Evolutionary conservation across 2,797 vertebrate species (phyloP).

Genomic region (Gorsachius magnificus): DNA sequence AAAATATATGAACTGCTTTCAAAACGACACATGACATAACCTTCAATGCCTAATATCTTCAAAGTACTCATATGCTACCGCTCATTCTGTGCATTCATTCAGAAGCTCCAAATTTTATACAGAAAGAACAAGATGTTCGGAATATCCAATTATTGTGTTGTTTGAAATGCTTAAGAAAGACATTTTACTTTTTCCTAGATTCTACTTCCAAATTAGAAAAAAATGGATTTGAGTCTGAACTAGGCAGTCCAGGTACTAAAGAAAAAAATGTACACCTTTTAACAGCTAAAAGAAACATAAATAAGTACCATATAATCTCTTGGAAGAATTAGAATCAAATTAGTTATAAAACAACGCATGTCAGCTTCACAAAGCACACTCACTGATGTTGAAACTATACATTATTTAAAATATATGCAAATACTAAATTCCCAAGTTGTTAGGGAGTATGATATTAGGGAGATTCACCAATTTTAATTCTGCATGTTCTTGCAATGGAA

Average conservation of each 20-base stretch:
- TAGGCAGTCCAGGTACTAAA: not conserved
- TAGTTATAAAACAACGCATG: not conserved
- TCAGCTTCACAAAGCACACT: not conserved
- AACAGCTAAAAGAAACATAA: not conserved
- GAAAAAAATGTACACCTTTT: not conserved
- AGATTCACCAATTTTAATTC: not conserved
- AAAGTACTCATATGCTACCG: not conserved
- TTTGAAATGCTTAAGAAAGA: not conserved
- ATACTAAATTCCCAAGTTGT: not conserved
- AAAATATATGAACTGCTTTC: not conserved
- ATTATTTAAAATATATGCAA: constrained; percentile 3
- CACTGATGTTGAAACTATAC: not conserved
- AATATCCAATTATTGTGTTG: not conserved
- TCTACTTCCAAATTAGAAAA: not conserved
- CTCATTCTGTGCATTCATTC: not conserved
- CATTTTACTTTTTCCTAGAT: not conserved
- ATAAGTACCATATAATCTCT: not conserved
- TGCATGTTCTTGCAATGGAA: not conserved
- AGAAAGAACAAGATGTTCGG: not conserved
- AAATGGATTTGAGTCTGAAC: not conserved
- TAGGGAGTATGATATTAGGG: not conserved
- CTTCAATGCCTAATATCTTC: not conserved
- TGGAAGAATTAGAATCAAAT: constrained; percentile 16
- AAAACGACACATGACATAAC: not conserved
- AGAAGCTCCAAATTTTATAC: not conserved